These are phyloP conservation scores for Erynnis tages DNA, from an alignment of 2,888 invertebrate genomes.

Conservation along the genomic window DNA sequence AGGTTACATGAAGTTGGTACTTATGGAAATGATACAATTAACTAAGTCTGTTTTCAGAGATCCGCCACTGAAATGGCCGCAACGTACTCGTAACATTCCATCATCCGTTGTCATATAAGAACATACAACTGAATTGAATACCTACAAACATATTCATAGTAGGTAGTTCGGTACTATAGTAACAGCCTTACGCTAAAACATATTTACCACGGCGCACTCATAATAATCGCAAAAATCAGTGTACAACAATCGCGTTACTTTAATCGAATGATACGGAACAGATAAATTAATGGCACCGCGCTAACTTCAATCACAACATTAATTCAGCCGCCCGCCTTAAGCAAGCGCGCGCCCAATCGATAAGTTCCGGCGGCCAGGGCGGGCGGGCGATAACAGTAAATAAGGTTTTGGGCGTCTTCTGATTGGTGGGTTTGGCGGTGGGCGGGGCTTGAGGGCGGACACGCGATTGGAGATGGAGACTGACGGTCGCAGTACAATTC, in stretches of 20 bases:
- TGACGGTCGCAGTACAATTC: slow-evolving; percentile 33
- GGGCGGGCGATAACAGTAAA: slow-evolving; percentile 71
- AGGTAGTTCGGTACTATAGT: too few relatives aligned
- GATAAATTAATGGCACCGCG: slow-evolving; percentile 36
- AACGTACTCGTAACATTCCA: too few relatives aligned
- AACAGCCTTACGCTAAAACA: too few relatives aligned
- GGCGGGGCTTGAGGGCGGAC: slow-evolving; percentile 51
- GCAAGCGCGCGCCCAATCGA: slow-evolving; percentile 77
- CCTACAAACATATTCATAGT: too few relatives aligned
- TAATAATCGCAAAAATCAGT: slow-evolving; percentile 32
- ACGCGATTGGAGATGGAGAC: slow-evolving; percentile 40
- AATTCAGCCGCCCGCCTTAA: slow-evolving; percentile 75
- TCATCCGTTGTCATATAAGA: too few relatives aligned
- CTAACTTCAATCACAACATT: slow-evolving; percentile 71
- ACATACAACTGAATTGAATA: too few relatives aligned
- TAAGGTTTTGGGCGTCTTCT: slow-evolving; percentile 56
- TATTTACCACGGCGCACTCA: slow-evolving; percentile 32
- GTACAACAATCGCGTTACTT: slow-evolving; percentile 42
- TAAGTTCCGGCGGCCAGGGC: slow-evolving; percentile 61
- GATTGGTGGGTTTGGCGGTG: slow-evolving; percentile 49
- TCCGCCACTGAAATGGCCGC: too few relatives aligned
- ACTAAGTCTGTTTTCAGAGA: too few relatives aligned
- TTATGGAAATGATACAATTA: too few relatives aligned
- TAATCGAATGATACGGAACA: slow-evolving; percentile 54
- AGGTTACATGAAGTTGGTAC: too few relatives aligned